Evolutionary conservation across 2,113 vertebrate genomes (phyloP).

Genomic region (Bambusicola thoracicus): DNA sequence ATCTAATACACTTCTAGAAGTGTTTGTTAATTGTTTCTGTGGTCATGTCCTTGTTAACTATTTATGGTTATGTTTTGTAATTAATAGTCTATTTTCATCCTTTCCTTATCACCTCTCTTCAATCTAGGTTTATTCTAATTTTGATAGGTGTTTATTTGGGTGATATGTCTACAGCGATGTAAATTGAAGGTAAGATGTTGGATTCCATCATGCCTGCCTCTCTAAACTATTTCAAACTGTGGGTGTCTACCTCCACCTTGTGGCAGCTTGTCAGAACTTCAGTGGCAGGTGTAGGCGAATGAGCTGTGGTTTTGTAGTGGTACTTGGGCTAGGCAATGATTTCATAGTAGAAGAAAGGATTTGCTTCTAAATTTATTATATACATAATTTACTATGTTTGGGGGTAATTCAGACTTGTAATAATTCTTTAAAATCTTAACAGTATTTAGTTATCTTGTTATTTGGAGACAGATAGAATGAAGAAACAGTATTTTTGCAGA

Average conservation of each 20-base stretch:
- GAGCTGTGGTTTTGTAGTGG: background rate
- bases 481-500: background rate
- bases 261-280: constrained; percentile 40
- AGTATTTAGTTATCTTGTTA: background rate
- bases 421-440: background rate
- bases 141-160: background rate
- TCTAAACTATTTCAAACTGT: background rate
- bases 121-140: background rate
- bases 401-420: background rate
- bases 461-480: background rate
- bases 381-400: background rate
- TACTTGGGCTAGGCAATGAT: background rate
- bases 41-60: background rate
- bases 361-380: too few species aligned
- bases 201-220: background rate
- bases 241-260: constrained; percentile 47
- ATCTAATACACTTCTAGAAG: background rate
- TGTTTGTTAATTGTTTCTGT: background rate
- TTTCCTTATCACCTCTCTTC: background rate
- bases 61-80: background rate
- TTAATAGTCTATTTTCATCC: background rate
- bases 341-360: background rate
- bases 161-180: background rate
- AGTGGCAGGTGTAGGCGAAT: background rate
- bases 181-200: background rate